Evolutionary conservation across 1,140 invertebrate genomes (phyloP).

Genomic region (Drosophila parvula): DNA sequence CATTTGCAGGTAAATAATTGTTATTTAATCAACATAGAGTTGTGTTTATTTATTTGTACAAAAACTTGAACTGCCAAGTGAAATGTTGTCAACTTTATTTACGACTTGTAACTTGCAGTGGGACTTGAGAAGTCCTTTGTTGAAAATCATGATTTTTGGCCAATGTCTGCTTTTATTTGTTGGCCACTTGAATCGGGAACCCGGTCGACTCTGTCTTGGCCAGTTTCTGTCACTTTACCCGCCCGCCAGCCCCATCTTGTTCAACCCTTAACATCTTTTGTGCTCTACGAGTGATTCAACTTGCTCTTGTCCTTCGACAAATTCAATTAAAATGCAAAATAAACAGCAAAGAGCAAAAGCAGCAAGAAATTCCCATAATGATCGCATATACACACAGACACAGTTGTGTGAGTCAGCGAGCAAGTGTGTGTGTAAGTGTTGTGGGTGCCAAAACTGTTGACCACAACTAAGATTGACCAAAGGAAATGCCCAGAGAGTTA

Average conservation of each 20-base stretch:
- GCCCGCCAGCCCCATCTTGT: neutral
- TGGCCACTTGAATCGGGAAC: slow-evolving; percentile 16
- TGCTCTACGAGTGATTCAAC: slow-evolving; percentile 18
- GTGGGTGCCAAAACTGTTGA: slow-evolving; percentile 45
- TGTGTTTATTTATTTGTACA: neutral
- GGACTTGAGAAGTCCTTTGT: slow-evolving; percentile 4
- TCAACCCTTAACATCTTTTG: slow-evolving; percentile 21
- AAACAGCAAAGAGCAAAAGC: slow-evolving; percentile 56
- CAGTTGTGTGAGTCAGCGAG: neutral
- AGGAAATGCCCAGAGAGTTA: slow-evolving; percentile 26
- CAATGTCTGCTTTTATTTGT: slow-evolving; percentile 22
- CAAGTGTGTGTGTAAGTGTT: neutral
- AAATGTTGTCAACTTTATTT: slow-evolving; percentile 24
- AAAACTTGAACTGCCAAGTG: neutral
- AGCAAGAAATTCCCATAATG: slow-evolving; percentile 56
- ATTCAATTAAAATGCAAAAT: slow-evolving; percentile 78
- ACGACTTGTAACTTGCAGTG: slow-evolving; percentile 8
- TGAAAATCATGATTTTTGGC: slow-evolving; percentile 14
- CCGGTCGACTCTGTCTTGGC: slow-evolving; percentile 6
- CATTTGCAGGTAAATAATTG: neutral
- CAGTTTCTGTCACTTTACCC: slow-evolving; percentile 7
- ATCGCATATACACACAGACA: neutral
- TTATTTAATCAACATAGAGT: slow-evolving; percentile 11
- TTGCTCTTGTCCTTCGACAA: slow-evolving; percentile 54
- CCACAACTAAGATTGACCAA: slow-evolving; percentile 42